Percentiles rank a stretch among this genome's conserved stretches.
These are phyloP conservation scores for Sycophaga agraensis DNA, from an alignment of 1,140 invertebrate species.

Conservation along the genomic window DNA sequence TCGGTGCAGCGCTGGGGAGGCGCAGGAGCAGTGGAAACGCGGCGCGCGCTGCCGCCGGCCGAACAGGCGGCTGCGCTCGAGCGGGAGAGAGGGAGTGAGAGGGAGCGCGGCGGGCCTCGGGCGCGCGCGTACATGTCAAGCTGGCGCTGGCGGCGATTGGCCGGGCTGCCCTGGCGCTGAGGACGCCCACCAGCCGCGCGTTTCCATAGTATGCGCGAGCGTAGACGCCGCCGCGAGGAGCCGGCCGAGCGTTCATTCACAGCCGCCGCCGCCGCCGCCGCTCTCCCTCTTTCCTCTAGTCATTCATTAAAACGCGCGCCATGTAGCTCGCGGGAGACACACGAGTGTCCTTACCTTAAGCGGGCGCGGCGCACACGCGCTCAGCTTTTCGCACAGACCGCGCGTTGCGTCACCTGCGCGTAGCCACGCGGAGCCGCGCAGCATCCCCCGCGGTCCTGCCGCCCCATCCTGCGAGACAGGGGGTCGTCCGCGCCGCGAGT, in stretches of 20 bases:
- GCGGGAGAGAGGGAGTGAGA: not conserved
- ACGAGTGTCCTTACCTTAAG: not conserved
- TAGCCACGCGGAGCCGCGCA: not conserved
- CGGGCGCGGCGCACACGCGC: not conserved
- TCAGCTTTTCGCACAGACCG: not conserved
- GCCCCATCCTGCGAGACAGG: not conserved
- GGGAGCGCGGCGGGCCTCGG: not conserved
- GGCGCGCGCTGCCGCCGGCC: not conserved
- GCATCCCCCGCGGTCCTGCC: not conserved
- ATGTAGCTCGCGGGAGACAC: too few species aligned
- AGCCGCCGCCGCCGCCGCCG: conserved; percentile 37
- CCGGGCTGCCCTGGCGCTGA: conserved; percentile 41
- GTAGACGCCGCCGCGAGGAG: conserved; percentile 22
- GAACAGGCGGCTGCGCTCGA: not conserved
- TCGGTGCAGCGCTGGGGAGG: too few species aligned
- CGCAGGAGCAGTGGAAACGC: not conserved
- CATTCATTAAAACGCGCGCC: conserved; percentile 43
- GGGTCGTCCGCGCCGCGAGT: conserved; percentile 7
- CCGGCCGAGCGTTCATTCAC: conserved; percentile 45
- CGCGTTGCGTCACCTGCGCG: not conserved
- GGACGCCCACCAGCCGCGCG: conserved; percentile 47
- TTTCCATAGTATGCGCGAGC: conserved; percentile 46
- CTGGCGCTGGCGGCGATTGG: conserved; percentile 17
- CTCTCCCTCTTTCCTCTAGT: conserved; percentile 32
- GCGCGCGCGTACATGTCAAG: not conserved